Conservation (phyloP, 2,113 vertebrate genomes). For the Miniopterus natalensis region DNA sequence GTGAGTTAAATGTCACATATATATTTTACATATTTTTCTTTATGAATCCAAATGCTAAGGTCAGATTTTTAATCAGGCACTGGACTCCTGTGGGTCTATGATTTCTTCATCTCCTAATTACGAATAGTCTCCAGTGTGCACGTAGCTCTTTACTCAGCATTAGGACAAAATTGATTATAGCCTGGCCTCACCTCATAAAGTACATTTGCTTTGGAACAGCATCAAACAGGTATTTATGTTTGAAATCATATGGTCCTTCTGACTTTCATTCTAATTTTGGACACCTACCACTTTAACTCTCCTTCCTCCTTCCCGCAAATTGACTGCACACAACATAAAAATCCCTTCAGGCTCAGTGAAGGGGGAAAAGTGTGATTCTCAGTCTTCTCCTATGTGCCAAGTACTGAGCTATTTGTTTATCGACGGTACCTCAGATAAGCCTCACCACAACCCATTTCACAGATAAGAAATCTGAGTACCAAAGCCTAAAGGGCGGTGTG, state of each 20-base stretch:
- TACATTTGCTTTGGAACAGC: constrained; percentile 46
- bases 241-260: constrained; percentile 58
- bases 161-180: constrained; percentile 50
- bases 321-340: neutral
- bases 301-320: neutral
- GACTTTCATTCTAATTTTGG: constrained; percentile 70
- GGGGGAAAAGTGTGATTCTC: neutral
- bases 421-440: neutral
- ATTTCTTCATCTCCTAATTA: constrained; percentile 44
- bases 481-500: neutral
- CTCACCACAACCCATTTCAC: constrained; percentile 10
- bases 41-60: neutral
- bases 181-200: constrained; percentile 19
- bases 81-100: neutral
- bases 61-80: constrained; percentile 28
- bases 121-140: constrained; percentile 15
- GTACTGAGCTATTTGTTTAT: neutral
- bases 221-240: constrained; percentile 55
- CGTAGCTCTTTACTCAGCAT: constrained; percentile 5
- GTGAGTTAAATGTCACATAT: neutral
- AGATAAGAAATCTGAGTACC: constrained; percentile 26
- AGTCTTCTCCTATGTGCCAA: neutral
- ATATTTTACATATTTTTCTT: constrained; percentile 35
- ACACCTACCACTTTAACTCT: constrained; percentile 21
- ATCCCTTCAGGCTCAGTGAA: constrained; percentile 31